Conservation (phyloP, 1,140 invertebrate genomes). For the Camponotus pennsylvanicus region DNA sequence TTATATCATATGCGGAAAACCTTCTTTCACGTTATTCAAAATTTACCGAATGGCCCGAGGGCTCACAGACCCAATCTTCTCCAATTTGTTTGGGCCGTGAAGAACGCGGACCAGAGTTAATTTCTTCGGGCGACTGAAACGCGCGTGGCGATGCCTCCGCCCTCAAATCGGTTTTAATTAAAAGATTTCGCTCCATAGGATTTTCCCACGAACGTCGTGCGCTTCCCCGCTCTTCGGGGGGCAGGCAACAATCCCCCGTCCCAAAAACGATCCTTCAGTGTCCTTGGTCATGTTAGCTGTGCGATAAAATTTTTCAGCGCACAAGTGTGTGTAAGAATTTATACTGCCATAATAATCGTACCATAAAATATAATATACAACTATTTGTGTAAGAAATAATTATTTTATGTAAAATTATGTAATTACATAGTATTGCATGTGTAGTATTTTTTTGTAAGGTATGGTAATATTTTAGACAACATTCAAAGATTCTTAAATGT, state of each 20-base stretch:
- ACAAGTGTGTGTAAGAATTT: background rate
- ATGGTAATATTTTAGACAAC: background rate
- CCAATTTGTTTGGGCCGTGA: slow-evolving; percentile 66
- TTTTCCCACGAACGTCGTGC: slow-evolving; percentile 67
- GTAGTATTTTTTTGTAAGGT: background rate
- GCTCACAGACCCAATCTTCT: slow-evolving; percentile 55
- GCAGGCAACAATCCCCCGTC: slow-evolving; percentile 34
- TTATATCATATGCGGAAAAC: slow-evolving; percentile 38
- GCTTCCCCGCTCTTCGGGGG: slow-evolving; percentile 40
- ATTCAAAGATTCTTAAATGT: background rate
- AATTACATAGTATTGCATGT: background rate
- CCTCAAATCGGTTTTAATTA: slow-evolving; percentile 68
- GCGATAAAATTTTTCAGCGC: background rate
- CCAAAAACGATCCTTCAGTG: slow-evolving; percentile 59
- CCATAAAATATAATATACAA: background rate
- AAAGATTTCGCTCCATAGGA: slow-evolving; percentile 66
- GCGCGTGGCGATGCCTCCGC: slow-evolving; percentile 48
- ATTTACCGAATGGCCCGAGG: slow-evolving; percentile 52
- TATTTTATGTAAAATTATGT: background rate
- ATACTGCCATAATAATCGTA: background rate
- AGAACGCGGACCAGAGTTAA: slow-evolving; percentile 49
- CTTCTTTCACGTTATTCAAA: slow-evolving; percentile 11
- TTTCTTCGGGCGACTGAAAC: slow-evolving; percentile 65
- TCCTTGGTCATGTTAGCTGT: background rate
- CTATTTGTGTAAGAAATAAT: background rate